Evolutionary conservation across 1,140 invertebrate genomes (phyloP).

Genomic region (Lerema accius): DNA sequence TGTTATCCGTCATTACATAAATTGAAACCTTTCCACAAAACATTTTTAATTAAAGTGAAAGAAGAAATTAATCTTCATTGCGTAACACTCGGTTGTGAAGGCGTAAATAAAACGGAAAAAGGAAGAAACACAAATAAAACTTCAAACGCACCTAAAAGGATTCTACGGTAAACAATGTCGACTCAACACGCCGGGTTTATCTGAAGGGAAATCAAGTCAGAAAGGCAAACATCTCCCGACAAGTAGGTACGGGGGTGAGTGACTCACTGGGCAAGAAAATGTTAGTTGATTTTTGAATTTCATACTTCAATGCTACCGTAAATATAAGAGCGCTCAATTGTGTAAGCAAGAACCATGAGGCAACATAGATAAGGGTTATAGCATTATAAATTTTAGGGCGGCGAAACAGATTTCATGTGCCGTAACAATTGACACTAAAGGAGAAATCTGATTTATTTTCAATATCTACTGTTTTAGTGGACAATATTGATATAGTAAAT

Average conservation of each 20-base stretch:
- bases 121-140: conserved; percentile 43
- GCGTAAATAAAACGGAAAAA: conserved; percentile 19
- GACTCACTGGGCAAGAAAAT: conserved; percentile 77
- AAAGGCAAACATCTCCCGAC: conserved; percentile 66
- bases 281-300: conserved; percentile 82
- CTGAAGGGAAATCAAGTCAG: conserved; percentile 68
- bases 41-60: conserved; percentile 9
- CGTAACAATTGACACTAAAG: conserved; percentile 9
- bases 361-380: conserved; percentile 6
- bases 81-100: conserved; percentile 5
- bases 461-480: background rate
- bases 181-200: conserved; percentile 73
- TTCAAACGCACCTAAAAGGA: conserved; percentile 63
- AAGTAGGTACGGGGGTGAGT: conserved; percentile 67
- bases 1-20: too few relatives aligned
- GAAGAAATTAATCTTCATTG: background rate
- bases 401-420: background rate
- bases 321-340: conserved; percentile 52
- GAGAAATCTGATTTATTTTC: background rate
- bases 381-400: conserved; percentile 4
- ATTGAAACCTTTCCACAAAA: background rate
- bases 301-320: conserved; percentile 61
- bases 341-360: conserved; percentile 39
- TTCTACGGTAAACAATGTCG: conserved; percentile 68
- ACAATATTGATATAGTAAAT: background rate